Evolutionary conservation across 2,888 invertebrate species (phyloP), one percentile per base, ranked within the genome.

Genomic region (Sminthurinus aureus): DNA sequence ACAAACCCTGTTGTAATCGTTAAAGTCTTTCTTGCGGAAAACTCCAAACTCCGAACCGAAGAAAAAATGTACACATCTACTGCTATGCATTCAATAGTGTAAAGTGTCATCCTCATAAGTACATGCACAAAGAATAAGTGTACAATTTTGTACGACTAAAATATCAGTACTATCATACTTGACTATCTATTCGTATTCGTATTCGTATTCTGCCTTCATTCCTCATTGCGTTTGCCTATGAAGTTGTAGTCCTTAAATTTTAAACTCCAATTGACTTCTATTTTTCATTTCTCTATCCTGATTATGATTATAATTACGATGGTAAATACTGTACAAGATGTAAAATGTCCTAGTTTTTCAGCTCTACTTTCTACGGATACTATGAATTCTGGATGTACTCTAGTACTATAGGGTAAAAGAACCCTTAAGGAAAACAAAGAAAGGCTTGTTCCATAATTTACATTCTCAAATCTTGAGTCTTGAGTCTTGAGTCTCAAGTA

Each of bases 1-100:
- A 75, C 75, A 75, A 75, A 51, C 75, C 75, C 52, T 51, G 50
- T 75, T 52, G 75, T 52, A 74, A 74, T 74, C 26, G 75, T 75
- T 51, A 75, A 75, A 75, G 50, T 75, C 75, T 75, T n/a, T 75
- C 52, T 75, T 52, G 75, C 71, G 71, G 71, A 71, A 71, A 71
- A 67, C n/a, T 67, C 22, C 22, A 22, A 67, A 22, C 67, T 67
- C n/a, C 67, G 11, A 38, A 38, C 38, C 38, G 38, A 38, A 38
- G 38, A 38, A 38, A 58, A 58, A 2, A 58, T 58, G 4, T 58
- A 38, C 18, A 58, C 58, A 15, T 3, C 58, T 18, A 52, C 52
- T 52, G 52, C 58, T 38, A 38, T 38, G 38, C 58, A 58, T 15
- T 18, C 9, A 3, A 9, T 18, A n/a, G 13, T 15, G 9, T 58